Base-by-base conservation (phyloP, 2,797 vertebrate species). In the Mastacembelus armatus region DNA sequence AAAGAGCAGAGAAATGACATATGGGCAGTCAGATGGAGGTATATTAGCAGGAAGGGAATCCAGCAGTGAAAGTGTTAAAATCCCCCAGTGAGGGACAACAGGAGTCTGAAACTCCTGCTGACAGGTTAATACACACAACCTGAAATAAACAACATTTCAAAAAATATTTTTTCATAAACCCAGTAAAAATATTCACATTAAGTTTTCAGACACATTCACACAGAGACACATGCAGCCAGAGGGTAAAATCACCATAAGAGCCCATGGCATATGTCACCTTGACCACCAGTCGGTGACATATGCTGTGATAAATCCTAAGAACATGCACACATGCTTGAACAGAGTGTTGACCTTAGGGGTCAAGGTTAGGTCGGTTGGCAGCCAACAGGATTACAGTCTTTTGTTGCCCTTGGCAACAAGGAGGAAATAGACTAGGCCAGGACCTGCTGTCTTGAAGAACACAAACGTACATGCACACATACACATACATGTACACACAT, bases 31-130 rank as follows among this genome's bases (percentile, higher is more conserved):
- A 88, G 87, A 57, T 26, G 79, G 91, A 81, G 86, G 89, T 79
- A 75, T 87, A 90, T 91, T 89, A 83, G 80, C 66, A 82, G 66
- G 75, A 83, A 81, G 77, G 80, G 67, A 82, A 77, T 83, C 83
- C 81, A 92, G 88, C 79, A 84, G 85, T 57, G 81, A 90, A 90
- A 77, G 89, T 90, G 91, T 92, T 91, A 92, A 91, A 87, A 83
- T 74, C 70, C 58, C 88, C 80, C 69, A 58, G 66, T 63, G 85
- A 83, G 67, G 65, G 66, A 7, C 56, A 7, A 66, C 35, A 26
- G 82, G 81, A 68, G 76, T 74, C 71, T 77, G 36, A 79, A 61
- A 72, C 75, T 75, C 83, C 86, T 72, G 81, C 84, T 86, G 83
- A 79, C 35, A 47, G 69, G 14, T 72, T 58, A 48, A 67, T 70